phyloP scores from a whole-genome alignment of 1,140 invertebrate genomes.

The Drusus annulatus region DNA sequence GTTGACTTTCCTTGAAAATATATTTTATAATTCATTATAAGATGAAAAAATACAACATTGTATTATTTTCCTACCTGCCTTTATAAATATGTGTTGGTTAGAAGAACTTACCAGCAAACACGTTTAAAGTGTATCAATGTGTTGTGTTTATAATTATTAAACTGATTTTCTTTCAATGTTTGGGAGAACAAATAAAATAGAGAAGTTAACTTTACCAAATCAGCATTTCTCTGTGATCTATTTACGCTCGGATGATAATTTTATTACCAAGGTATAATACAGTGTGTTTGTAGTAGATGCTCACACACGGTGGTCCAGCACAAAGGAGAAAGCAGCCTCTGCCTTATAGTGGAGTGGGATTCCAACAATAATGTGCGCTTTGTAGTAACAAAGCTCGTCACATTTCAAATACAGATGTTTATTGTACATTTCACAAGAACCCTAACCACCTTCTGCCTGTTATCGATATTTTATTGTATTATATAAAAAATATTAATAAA shows the following conservation, averaged over 20 bases:
- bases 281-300: neutral
- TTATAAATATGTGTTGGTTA: no score
- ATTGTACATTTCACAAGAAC: conserved; percentile 21
- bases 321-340: conserved; percentile 14
- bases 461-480: conserved; percentile 28
- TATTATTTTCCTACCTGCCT: no score
- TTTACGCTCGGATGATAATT: neutral
- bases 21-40: no score
- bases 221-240: conserved; percentile 1
- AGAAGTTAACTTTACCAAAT: no score
- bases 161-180: no score
- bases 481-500: conserved; percentile 3
- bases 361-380: conserved; percentile 10
- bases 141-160: no score
- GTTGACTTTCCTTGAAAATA: no score
- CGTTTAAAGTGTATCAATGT: no score
- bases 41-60: no score
- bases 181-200: no score
- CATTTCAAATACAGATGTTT: conserved; percentile 30
- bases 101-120: no score
- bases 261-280: neutral
- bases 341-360: neutral
- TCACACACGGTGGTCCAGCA: neutral
- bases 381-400: conserved; percentile 29
- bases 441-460: neutral